phyloP scores from a whole-genome alignment of 2,888 invertebrate genomes.

The Netelia virgata region DNA sequence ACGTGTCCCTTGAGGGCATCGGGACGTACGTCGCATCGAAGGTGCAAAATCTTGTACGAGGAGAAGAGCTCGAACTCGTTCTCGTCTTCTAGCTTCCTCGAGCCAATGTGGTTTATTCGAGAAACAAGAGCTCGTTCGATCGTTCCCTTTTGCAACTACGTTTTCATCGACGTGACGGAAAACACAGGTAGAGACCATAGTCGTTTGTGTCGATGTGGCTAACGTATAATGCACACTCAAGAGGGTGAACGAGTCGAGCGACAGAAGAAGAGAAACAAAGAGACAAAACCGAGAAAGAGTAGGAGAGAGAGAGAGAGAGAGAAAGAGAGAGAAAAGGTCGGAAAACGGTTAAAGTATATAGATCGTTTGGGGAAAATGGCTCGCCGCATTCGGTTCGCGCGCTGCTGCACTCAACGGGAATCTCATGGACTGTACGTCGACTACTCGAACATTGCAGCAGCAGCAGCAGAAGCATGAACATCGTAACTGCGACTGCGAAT shows the following conservation, averaged over 20 bases:
- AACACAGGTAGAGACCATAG: constrained; percentile 31
- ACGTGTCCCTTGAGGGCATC: background rate
- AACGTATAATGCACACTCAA: constrained; percentile 23
- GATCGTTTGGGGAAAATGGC: constrained; percentile 72
- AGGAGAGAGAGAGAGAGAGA: constrained; percentile 1
- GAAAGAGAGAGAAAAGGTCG: constrained; percentile 50
- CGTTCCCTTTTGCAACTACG: constrained; percentile 43
- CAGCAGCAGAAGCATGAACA: constrained; percentile 39
- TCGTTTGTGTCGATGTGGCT: constrained; percentile 32
- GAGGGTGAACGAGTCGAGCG: constrained; percentile 6
- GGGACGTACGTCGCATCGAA: constrained; percentile 4
- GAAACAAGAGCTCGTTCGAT: constrained; percentile 44
- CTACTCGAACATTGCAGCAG: constrained; percentile 38
- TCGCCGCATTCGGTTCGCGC: constrained; percentile 70
- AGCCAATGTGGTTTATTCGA: background rate
- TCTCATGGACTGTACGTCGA: constrained; percentile 33
- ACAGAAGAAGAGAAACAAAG: constrained; percentile 6
- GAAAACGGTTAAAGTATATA: constrained; percentile 69
- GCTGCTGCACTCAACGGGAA: constrained; percentile 31
- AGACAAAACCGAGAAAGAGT: constrained; percentile 42
- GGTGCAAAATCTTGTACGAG: constrained; percentile 51
- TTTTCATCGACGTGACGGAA: constrained; percentile 45
- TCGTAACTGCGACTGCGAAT: constrained; percentile 74
- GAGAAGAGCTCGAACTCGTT: constrained; percentile 34
- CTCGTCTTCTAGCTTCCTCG: background rate